Evolutionary conservation across 1,140 invertebrate genomes (phyloP), one percentile per base, ranked within the genome.

Genomic region (Zaprionus kolodkinae): DNA sequence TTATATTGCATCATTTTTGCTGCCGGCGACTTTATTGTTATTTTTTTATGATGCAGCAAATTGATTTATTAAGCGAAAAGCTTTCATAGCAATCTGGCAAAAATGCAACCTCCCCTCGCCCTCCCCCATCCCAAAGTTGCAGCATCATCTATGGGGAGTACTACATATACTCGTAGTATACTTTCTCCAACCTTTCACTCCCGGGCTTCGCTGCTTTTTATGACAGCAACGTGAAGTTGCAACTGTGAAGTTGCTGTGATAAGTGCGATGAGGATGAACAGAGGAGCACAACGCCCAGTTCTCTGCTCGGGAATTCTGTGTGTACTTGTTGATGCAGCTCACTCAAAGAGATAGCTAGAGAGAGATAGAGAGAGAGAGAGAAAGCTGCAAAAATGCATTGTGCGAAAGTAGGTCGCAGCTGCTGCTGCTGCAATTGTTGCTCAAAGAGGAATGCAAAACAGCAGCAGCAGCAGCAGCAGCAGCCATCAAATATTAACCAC

Each of bases 401-500:
- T 86, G 71, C 61, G 61, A 86, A 85, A 86, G 71, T 85, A 85
- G 82, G 82, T 85, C 82, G 76, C 78, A 78, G 76, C 79, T 69
- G 60, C 61, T 76, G 52, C 52, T 30, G 40, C 17, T 56, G 70
- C 62, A 68, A 48, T 36, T 62, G 13, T 12, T 33, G 68, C 48
- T 40, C 38, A 27, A 61, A 62, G 35, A 57, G 38, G 71, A 76
- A 81, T 67, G 74, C 78, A 81, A 72, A 76, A 62, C 54, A 27
- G 43, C 21, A 55, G 59, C 21, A 21, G 21, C 54, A 27, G 43
- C 21, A 55, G 59, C 21, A 21, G 21, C 62, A 64, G 74, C 78
- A 77, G 79, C 66, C 67, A 87, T 87, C 83, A 87, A 87, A 87
- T 87, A 87, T 87, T 87, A 87, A 87, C 83, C 83, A 87, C 83